phyloP scores from a whole-genome alignment of 2,888 invertebrate genomes.

The Mythimna vitellina region DNA sequence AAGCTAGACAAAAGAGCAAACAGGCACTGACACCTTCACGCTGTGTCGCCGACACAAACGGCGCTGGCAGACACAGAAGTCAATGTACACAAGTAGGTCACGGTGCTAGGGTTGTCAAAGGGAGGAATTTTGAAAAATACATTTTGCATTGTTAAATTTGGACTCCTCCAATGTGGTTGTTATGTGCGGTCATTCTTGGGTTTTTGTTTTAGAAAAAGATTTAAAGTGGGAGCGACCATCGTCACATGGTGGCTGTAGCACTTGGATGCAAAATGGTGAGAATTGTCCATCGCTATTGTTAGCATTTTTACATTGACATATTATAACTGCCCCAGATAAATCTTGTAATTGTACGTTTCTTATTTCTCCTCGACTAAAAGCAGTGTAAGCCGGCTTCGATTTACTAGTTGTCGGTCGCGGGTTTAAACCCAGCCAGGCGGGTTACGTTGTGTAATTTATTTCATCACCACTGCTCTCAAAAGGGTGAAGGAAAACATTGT shows the following conservation, averaged over 20 bases:
- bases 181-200: not conserved
- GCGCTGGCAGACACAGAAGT: constrained; percentile 47
- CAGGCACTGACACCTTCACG: constrained; percentile 45
- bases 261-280: not conserved
- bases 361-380: no score
- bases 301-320: no score
- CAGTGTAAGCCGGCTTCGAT: no score
- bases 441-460: no score
- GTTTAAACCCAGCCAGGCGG: no score
- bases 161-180: not conserved
- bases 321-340: no score
- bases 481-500: no score
- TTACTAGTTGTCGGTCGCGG: no score
- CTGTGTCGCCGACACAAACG: constrained; percentile 35
- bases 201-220: not conserved
- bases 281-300: not conserved
- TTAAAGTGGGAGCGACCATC: not conserved
- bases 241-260: not conserved
- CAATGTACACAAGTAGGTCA: constrained; percentile 58
- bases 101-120: constrained; percentile 45
- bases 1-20: constrained; percentile 50
- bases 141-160: not conserved
- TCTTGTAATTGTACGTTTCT: no score
- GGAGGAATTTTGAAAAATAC: not conserved
- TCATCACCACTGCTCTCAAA: no score